phyloP scores from a whole-genome alignment of 2,888 invertebrate genomes.

The Caenorhabditis plicata region DNA sequence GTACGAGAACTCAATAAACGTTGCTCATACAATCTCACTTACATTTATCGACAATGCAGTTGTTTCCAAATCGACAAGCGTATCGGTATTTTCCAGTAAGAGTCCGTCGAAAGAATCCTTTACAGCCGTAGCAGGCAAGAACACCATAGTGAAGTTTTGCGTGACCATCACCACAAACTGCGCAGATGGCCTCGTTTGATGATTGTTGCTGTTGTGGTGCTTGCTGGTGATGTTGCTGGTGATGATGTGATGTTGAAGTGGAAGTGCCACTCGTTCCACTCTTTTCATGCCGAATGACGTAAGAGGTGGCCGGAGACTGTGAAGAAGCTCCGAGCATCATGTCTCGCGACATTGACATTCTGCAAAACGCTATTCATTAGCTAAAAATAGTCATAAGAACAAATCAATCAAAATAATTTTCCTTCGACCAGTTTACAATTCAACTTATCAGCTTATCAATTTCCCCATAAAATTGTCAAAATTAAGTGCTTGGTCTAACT shows the following conservation, averaged over 20 bases:
- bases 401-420: no score
- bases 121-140: conserved; percentile 53
- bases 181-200: conserved; percentile 50
- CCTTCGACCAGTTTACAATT: no score
- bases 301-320: conserved; percentile 22
- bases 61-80: conserved; percentile 63
- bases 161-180: conserved; percentile 62
- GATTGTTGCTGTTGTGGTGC: conserved; percentile 16
- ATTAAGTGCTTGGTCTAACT: no score
- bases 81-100: conserved; percentile 58
- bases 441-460: no score
- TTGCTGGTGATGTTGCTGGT: background rate
- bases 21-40: conserved; percentile 5
- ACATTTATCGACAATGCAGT: conserved; percentile 65
- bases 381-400: no score
- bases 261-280: no score
- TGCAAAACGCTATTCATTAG: no score
- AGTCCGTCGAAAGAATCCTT: conserved; percentile 62
- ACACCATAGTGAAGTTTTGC: conserved; percentile 62
- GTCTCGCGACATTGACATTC: conserved; percentile 43
- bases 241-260: background rate
- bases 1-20: conserved; percentile 9
- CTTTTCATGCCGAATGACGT: conserved; percentile 21
- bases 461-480: no score
- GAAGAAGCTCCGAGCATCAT: conserved; percentile 36